Conservation (phyloP, 2,797 vertebrate species). For the Ctenochaetus hawaiiensis region DNA sequence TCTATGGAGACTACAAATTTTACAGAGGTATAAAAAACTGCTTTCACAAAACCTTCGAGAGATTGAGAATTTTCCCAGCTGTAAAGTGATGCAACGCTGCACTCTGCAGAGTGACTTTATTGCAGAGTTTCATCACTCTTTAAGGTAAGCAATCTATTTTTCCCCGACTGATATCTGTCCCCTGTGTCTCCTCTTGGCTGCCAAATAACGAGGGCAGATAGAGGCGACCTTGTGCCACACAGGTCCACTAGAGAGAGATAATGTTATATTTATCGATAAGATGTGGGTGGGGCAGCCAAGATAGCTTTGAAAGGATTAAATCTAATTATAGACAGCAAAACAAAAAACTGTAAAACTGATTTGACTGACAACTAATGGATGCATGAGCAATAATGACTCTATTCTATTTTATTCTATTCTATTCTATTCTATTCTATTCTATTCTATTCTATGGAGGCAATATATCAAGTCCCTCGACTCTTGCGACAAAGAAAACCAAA, state of each 20-base stretch:
- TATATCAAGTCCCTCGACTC: conserved; percentile 11
- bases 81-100: conserved; percentile 44
- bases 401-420: background rate
- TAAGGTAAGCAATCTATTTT: conserved; percentile 59
- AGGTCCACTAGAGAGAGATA: conserved; percentile 28
- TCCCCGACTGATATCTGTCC: conserved; percentile 63
- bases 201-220: conserved; percentile 47
- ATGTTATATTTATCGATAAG: conserved; percentile 33
- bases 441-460: conserved; percentile 13
- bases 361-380: conserved; percentile 45
- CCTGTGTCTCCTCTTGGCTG: conserved; percentile 65
- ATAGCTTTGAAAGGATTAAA: conserved; percentile 19
- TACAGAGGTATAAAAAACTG: conserved; percentile 9
- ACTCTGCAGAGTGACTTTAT: conserved; percentile 27
- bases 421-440: conserved; percentile 3
- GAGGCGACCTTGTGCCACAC: conserved; percentile 48
- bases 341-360: conserved; percentile 31
- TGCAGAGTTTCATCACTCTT: conserved; percentile 8
- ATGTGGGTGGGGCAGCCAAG: conserved; percentile 28
- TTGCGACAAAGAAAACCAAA: conserved; percentile 45
- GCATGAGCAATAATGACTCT: conserved; percentile 68
- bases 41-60: background rate
- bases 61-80: conserved; percentile 29
- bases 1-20: background rate
- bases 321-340: conserved; percentile 24